These are phyloP conservation scores for Sitta carolinensis DNA, from an alignment of 2,797 vertebrate species.

Conservation along the genomic window DNA sequence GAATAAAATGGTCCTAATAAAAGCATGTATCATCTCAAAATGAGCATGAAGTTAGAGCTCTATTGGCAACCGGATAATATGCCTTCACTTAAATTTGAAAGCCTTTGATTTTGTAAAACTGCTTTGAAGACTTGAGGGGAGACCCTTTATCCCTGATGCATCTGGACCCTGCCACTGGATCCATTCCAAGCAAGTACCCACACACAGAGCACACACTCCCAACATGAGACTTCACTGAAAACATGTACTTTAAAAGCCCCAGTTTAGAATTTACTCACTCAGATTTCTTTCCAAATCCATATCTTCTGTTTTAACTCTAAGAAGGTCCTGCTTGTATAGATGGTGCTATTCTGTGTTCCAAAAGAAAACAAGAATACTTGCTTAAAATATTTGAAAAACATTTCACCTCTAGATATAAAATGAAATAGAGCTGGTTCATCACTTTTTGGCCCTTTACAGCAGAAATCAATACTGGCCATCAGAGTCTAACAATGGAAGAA, in stretches of 20 bases:
- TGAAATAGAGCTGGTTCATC: background rate
- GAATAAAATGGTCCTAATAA: background rate
- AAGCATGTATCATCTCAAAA: background rate
- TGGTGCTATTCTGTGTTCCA: background rate
- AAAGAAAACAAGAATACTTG: background rate
- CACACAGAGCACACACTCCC: background rate
- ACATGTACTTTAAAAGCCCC: background rate
- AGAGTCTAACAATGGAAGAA: background rate
- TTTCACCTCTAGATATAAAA: background rate
- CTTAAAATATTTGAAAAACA: background rate
- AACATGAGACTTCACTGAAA: background rate
- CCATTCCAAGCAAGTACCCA: background rate
- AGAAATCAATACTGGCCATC: background rate
- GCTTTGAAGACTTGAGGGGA: background rate
- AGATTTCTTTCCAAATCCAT: background rate
- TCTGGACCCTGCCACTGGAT: background rate
- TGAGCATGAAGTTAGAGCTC: background rate
- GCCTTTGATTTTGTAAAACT: background rate
- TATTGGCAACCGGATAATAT: background rate
- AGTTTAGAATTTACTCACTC: background rate
- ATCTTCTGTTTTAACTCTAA: background rate
- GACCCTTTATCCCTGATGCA: background rate
- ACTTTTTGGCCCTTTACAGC: background rate
- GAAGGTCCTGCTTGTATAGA: background rate
- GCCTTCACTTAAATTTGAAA: background rate